Conservation (phyloP, 2,888 invertebrate genomes). For the Mythimna ferrago region DNA sequence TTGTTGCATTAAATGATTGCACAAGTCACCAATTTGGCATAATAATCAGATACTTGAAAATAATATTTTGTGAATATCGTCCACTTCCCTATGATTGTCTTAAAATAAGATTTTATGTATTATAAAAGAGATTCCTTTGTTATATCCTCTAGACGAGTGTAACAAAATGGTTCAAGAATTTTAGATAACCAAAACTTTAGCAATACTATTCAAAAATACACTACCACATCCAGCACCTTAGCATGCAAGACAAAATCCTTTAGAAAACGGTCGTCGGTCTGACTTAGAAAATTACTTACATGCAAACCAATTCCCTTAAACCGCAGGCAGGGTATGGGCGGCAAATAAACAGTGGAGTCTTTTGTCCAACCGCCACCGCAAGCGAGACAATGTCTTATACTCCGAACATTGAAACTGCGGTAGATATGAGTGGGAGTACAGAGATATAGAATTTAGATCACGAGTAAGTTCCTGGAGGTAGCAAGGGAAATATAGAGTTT, state of each 20-base stretch:
- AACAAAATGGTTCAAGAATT: neutral
- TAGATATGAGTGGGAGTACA: neutral
- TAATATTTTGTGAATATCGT: too few species aligned
- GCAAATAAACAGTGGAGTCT: conserved; percentile 85
- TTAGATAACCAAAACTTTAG: neutral
- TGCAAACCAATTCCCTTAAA: conserved; percentile 84
- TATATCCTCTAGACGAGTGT: neutral
- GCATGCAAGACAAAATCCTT: conserved; percentile 68
- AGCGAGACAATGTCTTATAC: conserved; percentile 84
- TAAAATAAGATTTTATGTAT: too few species aligned
- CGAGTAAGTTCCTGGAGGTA: neutral
- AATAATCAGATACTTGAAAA: too few species aligned
- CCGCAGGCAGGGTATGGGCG: conserved; percentile 85
- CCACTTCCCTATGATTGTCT: too few species aligned
- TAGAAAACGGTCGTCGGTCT: conserved; percentile 80
- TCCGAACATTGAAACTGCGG: conserved; percentile 72
- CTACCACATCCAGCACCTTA: conserved; percentile 58
- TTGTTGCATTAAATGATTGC: too few species aligned
- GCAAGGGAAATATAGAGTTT: neutral
- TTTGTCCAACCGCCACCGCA: conserved; percentile 86
- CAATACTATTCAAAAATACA: neutral
- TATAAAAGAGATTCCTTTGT: too few species aligned
- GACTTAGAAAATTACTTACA: conserved; percentile 90
- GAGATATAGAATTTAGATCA: neutral
- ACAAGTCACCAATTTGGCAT: too few species aligned